Evolutionary conservation across 1,140 invertebrate genomes (phyloP), one percentile per base, ranked within the genome.

Genomic region (Liolophura sinensis): DNA sequence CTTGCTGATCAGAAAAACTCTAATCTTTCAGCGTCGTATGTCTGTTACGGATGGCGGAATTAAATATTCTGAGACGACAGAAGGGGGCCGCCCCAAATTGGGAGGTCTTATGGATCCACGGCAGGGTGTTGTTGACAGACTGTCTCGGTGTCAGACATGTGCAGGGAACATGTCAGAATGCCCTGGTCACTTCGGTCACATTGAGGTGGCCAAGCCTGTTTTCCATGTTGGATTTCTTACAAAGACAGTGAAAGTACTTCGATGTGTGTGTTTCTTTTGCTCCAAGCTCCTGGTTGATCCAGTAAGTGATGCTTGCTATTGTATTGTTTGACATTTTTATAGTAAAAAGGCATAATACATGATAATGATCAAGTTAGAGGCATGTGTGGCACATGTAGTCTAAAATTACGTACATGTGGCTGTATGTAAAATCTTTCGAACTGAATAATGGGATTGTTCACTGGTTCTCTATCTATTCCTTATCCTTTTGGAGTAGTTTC

Each of bases 121-220:
- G 40, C 98, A 99, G 87, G 98, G 98, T 67, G 96, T 97, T 15
- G 94, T 99, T 25, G 97, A 99, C 79, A 88, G 96, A 71, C 91
- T 90, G 14, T 78, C 83, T 11, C 87, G 95, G 57, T 99, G 97
- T 84, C 96, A 97, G 83, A 99, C 97, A 0, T 99, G 98, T 86
- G 96, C 96, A 60, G 97, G 91, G 25, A 98, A 96, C 76, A 96
- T 98, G 93, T 92, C 93, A 1, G 96, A 99, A 84, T 99, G 98
- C 85, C 96, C 97, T 20, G 98, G 98, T 0, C 98, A 99, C 85
- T 99, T 99, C 88, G 98, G 97, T n/a, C 98, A 99, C 82, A 93
- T 99, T 70, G 96, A 99, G 84, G 86, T 99, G 59, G 92, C 96
- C 0, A 99, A 99, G 85, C 98, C 98, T 25, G 97, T 99, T 4